These are phyloP conservation scores for Agapornis canus DNA, from an alignment of 2,797 vertebrate genomes.

Conservation along the genomic window DNA sequence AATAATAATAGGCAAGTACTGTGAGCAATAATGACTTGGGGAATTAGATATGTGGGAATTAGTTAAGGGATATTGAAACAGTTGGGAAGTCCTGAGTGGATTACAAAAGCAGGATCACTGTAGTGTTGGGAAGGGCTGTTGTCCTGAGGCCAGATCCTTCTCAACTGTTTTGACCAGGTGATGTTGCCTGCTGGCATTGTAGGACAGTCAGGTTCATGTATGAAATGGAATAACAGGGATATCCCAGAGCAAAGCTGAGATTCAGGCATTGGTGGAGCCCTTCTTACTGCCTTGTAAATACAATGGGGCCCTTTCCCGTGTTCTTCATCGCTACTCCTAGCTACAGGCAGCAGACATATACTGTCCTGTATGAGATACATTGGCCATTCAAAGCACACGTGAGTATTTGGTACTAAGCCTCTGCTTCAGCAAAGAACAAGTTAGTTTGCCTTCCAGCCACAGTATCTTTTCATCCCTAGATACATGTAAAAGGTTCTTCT, in stretches of 20 bases:
- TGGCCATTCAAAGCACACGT: background rate
- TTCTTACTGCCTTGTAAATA: background rate
- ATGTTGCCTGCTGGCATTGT: accelerated
- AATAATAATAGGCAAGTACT: background rate
- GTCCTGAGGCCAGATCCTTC: background rate
- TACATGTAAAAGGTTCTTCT: background rate
- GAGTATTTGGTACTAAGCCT: background rate
- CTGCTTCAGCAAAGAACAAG: background rate
- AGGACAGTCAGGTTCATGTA: background rate
- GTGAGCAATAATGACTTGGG: accelerated
- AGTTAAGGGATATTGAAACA: background rate
- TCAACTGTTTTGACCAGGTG: background rate
- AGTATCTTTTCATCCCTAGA: background rate
- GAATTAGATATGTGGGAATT: background rate
- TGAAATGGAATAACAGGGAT: background rate
- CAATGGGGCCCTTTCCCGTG: background rate
- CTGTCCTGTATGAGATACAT: background rate
- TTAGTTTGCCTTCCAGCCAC: background rate
- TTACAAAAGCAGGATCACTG: background rate
- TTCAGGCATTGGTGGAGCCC: background rate
- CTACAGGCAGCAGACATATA: background rate
- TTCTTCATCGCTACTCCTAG: background rate
- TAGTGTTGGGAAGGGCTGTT: background rate
- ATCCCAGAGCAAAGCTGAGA: background rate
- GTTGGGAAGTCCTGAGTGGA: background rate